Base-by-base conservation (phyloP, 2,113 vertebrate genomes). In the Polypterus senegalus region DNA sequence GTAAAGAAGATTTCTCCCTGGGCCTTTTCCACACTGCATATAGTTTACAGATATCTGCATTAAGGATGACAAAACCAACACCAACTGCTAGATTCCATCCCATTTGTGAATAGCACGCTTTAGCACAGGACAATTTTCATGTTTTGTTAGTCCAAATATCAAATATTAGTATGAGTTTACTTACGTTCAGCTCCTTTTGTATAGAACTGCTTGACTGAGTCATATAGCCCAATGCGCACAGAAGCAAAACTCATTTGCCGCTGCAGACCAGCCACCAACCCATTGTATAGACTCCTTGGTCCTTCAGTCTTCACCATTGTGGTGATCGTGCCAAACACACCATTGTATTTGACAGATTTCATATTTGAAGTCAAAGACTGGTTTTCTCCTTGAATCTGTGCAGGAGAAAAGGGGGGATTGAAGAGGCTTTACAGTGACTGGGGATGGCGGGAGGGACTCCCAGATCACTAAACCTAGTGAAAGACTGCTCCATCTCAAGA, bases 161-260 rank as follows among this genome's bases (percentile, higher is more conserved):
- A 27, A 27, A 1, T 27, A 27, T 27, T 27, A n/a, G n/a, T n/a
- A 27, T 2, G 27, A 27, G 27, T 7, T 9, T 7, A 83, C 89
- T 87, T 66, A 94, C 91, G 85, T 58, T 94, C 91, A 3, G 84
- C 83, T 61, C 87, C 87, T 59, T 80, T 82, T 58, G 84, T 86
- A 81, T 94, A 93, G 75, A 92, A 91, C 46, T 88, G 85, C 71
- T 91, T 81, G 66, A 89, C 86, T 43, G 82, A 87, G 73, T 78
- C 88, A 4, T 89, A 89, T 4, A 88, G 82, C 3, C 86, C 87
- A 0, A 91, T 89, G 5, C 86, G 86, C 44, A 89, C 79, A 0
- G 81, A 83, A 4, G 87, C 86, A 0, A 90, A 89, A 68, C 86
- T 89, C 87, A 88, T 89, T 74, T 89, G 87, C 43, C 87, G 77